Evolutionary conservation across 2,797 vertebrate species (phyloP), one percentile per base, ranked within the genome.

Genomic region (Melanitta fusca): DNA sequence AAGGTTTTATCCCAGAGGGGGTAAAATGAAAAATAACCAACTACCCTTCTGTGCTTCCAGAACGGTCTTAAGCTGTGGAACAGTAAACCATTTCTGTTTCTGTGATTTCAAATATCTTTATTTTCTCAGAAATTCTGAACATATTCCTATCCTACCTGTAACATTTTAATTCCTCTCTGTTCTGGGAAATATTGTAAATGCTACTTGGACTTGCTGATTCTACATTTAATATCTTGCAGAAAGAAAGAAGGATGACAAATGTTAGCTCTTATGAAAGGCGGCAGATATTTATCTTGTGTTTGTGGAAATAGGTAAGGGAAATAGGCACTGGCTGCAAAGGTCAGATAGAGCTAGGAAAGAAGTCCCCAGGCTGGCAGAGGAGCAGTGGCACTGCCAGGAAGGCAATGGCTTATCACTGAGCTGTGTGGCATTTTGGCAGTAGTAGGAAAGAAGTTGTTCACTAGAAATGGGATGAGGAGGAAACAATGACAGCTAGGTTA

Each of bases 241-340:
- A 78, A 65, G 38, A 90, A 79, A 91, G 82, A 77, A 95, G 27
- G 78, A 88, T 56, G 49, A 34, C 36, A 90, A 81, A 93, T 78
- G 30, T 75, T 90, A 91, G 41, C 62, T 90, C 18, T 80, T 66
- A 27, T 71, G 62, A 79, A 86, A 71, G 38, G 64, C 34, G 72
- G 34, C 13, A 80, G 68, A 62, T 73, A 74, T 72, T 78, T 91
- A 39, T 70, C 32, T 71, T 88, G 45, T 69, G 24, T 58, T 80
- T 66, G 45, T 41, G 45, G 56, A 71, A 14, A 54, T 11, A 43
- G 15, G 27, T 77, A 60, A 43, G 32, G 28, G 72, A 89, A 77
- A 77, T 3, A 78, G 15, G 6, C 28, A 7, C 21, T 51, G 36
- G 14, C 18, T 82, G 43, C 53, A 88, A 89, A 91, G 32, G 82